Conservation (phyloP, 2,113 vertebrate species). For the Mustela lutreola region DNA sequence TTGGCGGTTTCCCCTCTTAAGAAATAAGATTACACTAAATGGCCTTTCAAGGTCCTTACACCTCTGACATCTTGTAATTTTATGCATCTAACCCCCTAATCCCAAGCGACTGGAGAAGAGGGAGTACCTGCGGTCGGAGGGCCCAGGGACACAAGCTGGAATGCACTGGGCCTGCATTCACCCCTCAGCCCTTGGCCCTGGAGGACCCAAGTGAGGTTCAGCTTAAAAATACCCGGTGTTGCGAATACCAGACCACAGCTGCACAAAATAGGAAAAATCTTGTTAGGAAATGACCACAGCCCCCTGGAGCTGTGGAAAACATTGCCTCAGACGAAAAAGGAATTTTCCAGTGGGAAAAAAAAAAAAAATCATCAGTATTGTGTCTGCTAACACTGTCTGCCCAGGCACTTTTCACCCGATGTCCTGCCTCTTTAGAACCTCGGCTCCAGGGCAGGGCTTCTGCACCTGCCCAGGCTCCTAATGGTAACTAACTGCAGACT, state of each 20-base stretch:
- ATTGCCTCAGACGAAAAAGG: slow-evolving; percentile 76
- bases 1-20: background rate
- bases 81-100: background rate
- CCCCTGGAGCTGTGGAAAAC: slow-evolving; percentile 81
- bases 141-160: background rate
- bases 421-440: slow-evolving; percentile 2
- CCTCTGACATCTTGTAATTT: background rate
- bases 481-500: slow-evolving; percentile 70
- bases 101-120: background rate
- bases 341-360: slow-evolving; percentile 75
- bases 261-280: slow-evolving; percentile 79
- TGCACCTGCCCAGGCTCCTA: background rate
- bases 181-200: background rate
- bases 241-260: slow-evolving; percentile 80
- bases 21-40: background rate
- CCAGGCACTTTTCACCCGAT: slow-evolving; percentile 23
- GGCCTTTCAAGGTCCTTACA: background rate
- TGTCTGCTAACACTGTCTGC: slow-evolving; percentile 64
- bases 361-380: slow-evolving; percentile 69
- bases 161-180: background rate
- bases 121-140: background rate
- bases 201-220: background rate
- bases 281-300: slow-evolving; percentile 78
- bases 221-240: slow-evolving; percentile 43
- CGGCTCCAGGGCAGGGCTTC: slow-evolving; percentile 37